These are phyloP conservation scores for Saxicola maurus DNA, from an alignment of 2,797 vertebrate species.

Conservation along the genomic window DNA sequence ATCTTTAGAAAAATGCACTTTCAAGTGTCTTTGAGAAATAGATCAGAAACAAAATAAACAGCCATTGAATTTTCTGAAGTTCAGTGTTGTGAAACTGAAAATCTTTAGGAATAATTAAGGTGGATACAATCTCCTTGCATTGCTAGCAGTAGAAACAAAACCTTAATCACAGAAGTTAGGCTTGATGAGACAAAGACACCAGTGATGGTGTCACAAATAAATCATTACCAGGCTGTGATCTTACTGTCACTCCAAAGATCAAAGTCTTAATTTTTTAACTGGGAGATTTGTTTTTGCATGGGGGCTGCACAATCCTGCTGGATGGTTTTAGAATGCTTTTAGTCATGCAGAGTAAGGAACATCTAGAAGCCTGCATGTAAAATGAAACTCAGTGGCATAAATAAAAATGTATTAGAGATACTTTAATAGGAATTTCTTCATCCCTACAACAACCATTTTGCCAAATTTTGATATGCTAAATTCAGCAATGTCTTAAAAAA, in stretches of 20 bases:
- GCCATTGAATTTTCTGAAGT: constrained; percentile 34
- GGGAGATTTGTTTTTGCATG: neutral
- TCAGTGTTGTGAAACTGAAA: constrained; percentile 34
- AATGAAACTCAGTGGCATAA: neutral
- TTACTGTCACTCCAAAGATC: neutral
- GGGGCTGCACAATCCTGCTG: neutral
- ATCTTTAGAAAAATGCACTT: constrained; percentile 4
- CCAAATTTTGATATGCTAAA: neutral
- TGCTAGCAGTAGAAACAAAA: constrained; percentile 16
- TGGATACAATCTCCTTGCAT: constrained; percentile 15
- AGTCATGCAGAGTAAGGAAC: neutral
- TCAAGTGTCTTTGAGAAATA: constrained; percentile 33
- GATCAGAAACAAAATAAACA: constrained; percentile 18
- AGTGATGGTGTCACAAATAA: neutral
- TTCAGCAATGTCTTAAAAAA: neutral
- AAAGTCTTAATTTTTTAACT: neutral
- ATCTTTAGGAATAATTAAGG: constrained; percentile 48
- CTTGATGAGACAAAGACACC: neutral
- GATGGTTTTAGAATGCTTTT: neutral
- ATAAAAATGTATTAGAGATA: neutral
- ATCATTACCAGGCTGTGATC: neutral
- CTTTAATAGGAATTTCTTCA: neutral
- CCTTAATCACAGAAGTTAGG: constrained; percentile 4
- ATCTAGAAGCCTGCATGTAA: neutral
- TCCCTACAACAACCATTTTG: neutral